Base-by-base conservation (phyloP, 2,113 vertebrate genomes). In the Rhipidura dahli region DNA sequence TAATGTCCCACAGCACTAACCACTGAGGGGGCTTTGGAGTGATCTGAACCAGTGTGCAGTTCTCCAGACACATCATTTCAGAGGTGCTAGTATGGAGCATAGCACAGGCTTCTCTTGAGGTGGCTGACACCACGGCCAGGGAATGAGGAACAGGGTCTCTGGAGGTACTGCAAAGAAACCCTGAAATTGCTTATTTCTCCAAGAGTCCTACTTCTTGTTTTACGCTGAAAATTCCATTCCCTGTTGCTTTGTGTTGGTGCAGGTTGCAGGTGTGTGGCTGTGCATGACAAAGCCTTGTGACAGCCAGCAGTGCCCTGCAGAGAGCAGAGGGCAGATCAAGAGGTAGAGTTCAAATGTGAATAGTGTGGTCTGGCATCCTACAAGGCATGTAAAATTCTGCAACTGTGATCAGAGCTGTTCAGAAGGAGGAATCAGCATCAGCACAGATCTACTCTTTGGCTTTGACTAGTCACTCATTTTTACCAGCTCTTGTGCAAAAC, bases 1-100 rank as follows among this genome's bases (percentile, higher is more conserved):
- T 95, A 97, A 97, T 93, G 96, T 96, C 96, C 78, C 86, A 68
- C 93, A 96, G 96, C 86, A 89, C 89, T 88, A 81, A 94, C 83
- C 87, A 78, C 86, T 44, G 35, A 95, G 69, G 76, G 72, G 63
- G 69, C 87, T 86, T 89, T 95, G 54, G 90, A 70, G 33, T 40
- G 82, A 76, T 78, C 86, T 78, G 94, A 89, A 75, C 37, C 77
- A 47, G 69, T 50, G 33, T 89, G 90, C 80, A 78, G 83, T 17
- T 90, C 96, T 92, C 72, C 79, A 73, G 80, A 66, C 68, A 63
- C 68, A 21, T 68, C n/a, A n/a, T 83, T 92, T 79, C 83, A 83
- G 76, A 84, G 47, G 86, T 53, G 56, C 86, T 60, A 64, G 40
- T 59, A 19, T n/a, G 79, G 85, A 31, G 42, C 12, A 1, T 40